These are phyloP conservation scores for Rotaria magnacalcarata DNA, from an alignment of 2,888 invertebrate genomes.

Conservation along the genomic window DNA sequence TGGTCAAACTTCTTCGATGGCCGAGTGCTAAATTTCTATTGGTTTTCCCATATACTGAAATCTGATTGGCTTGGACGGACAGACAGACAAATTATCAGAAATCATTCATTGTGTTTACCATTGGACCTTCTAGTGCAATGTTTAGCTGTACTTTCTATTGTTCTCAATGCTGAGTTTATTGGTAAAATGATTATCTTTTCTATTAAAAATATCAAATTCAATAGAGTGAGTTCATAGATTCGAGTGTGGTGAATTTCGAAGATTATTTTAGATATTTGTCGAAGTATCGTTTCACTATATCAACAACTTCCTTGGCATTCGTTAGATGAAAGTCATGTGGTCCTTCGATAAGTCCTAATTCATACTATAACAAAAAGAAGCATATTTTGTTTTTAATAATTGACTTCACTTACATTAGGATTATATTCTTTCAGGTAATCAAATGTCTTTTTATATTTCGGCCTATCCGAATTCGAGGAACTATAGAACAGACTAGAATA, in stretches of 20 bases:
- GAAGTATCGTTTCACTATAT: background rate
- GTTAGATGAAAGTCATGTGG: constrained; percentile 17
- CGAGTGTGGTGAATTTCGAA: background rate
- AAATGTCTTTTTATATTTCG: background rate
- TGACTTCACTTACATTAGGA: background rate
- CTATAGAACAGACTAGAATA: background rate
- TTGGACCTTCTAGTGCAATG: no score
- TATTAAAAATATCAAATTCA: no score
- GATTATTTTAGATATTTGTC: background rate
- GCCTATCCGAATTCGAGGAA: background rate
- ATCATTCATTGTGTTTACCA: no score
- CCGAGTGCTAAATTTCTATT: no score
- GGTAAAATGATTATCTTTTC: no score
- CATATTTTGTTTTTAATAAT: background rate
- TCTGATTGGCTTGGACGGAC: no score
- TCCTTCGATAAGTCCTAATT: background rate
- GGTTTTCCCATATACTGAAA: no score
- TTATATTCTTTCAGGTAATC: background rate
- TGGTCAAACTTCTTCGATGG: no score
- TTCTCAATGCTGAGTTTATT: no score
- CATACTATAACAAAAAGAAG: background rate
- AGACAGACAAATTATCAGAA: no score
- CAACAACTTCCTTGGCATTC: background rate
- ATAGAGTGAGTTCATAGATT: no score
- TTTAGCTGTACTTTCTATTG: no score